Conservation (phyloP, 2,888 invertebrate species). For the Hermodice carunculata region DNA sequence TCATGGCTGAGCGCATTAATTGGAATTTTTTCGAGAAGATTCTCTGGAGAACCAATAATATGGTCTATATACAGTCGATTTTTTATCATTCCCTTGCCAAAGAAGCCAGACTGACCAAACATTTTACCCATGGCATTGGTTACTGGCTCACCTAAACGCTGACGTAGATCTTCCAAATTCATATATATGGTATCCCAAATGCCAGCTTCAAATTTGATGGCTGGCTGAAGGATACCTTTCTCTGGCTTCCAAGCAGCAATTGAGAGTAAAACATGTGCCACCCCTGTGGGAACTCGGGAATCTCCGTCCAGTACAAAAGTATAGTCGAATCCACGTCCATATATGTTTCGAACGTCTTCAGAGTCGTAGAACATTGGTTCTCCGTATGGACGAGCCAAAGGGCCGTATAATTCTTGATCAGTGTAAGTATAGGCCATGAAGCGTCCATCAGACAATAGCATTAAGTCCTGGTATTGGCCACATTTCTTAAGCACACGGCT, state of each 20-base stretch:
- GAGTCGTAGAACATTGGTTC: slow-evolving; percentile 55
- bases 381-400: slow-evolving; percentile 46
- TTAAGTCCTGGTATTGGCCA: slow-evolving; percentile 62
- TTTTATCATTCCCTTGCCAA: slow-evolving; percentile 59
- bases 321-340: slow-evolving; percentile 54
- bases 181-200: slow-evolving; percentile 56
- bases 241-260: slow-evolving; percentile 59
- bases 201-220: slow-evolving; percentile 54
- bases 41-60: slow-evolving; percentile 52
- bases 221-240: slow-evolving; percentile 57
- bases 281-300: slow-evolving; percentile 51
- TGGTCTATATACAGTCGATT: slow-evolving; percentile 55
- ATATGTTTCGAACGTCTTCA: slow-evolving; percentile 55
- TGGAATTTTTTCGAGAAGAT: slow-evolving; percentile 56
- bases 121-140: slow-evolving; percentile 54
- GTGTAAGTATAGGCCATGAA: slow-evolving; percentile 54
- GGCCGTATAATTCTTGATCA: slow-evolving; percentile 50
- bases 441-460: slow-evolving; percentile 58
- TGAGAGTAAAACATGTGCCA: slow-evolving; percentile 49
- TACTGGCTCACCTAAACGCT: slow-evolving; percentile 56
- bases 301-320: slow-evolving; percentile 59
- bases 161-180: slow-evolving; percentile 57
- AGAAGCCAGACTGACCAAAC: slow-evolving; percentile 55
- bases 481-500: slow-evolving; percentile 57
- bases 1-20: slow-evolving; percentile 62